Evolutionary conservation across 2,888 invertebrate genomes (phyloP), one percentile per base, ranked within the genome.

Genomic region (Myathropa florea): DNA sequence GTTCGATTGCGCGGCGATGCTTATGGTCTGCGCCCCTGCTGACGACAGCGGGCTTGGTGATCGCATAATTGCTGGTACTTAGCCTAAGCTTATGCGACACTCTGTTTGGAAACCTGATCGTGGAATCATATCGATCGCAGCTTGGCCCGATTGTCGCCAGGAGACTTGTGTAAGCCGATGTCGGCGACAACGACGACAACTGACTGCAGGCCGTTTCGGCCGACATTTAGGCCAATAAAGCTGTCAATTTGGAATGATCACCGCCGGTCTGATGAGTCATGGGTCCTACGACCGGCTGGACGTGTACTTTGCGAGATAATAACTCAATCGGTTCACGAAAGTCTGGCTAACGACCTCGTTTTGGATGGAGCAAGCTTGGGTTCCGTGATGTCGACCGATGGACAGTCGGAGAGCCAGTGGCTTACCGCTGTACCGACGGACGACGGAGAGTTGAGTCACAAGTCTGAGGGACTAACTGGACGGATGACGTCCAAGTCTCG

Each of bases 171-270:
- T 39, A 81, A 84, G 76, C 24, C 28, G 68, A 64, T 82, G 82
- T 82, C 59, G 46, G 18, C 30, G 57, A 70, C 57, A 57, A 21
- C 23, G 59, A 36, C 57, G 63, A 18, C 30, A 64, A 59, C 68
- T 68, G 36, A 46, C 85, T 73, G 12, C 36, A 10, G 77, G 85
- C 85, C 68, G 33, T 39, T 63, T 63, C 55, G 60, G 33, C 28
- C 61, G 67, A 68, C 65, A 82, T 68, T 85, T 70, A 24, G 67
- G 68, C 68, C 73, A 78, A 82, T 73, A 78, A 85, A 77, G 59
- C 63, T 85, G 85, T 82, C 76, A 81, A 71, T 65, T 80, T 65
- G 30, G 59, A 18, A 18, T 33, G 26, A 21, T 6, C 28, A 30
- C 30, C 14, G 4, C 4, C 28, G 28, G 30, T 18, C 26, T 10